phyloP scores from a whole-genome alignment of 1,140 invertebrate genomes.

The Lordiphosa mommai region DNA sequence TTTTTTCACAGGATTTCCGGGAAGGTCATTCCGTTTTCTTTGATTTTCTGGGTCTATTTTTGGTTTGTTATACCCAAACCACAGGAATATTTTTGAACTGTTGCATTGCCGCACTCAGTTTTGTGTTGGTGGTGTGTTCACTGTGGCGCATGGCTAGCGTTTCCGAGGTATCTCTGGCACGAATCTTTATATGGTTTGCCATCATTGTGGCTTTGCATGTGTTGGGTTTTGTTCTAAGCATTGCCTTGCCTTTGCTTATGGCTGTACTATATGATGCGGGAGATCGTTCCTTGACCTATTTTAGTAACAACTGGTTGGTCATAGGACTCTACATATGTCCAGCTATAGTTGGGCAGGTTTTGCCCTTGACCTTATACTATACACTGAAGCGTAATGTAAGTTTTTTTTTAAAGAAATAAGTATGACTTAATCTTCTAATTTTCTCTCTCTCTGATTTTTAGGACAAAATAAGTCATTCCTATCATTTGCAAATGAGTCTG shows the following conservation, averaged over 20 bases:
- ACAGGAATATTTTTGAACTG: slow-evolving; percentile 82
- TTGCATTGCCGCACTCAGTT: slow-evolving; percentile 80
- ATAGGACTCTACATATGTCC: slow-evolving; percentile 83
- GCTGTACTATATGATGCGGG: slow-evolving; percentile 79
- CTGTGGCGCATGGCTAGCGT: slow-evolving; percentile 50
- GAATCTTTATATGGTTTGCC: slow-evolving; percentile 44
- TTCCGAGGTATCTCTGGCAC: slow-evolving; percentile 30
- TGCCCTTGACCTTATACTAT: slow-evolving; percentile 76
- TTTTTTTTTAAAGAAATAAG: not conserved
- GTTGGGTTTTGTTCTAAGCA: slow-evolving; percentile 71
- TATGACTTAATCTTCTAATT: not conserved
- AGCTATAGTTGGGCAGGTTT: slow-evolving; percentile 76
- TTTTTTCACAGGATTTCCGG: slow-evolving; percentile 64
- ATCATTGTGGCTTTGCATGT: slow-evolving; percentile 57
- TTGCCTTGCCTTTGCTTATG: slow-evolving; percentile 80
- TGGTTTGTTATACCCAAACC: slow-evolving; percentile 83
- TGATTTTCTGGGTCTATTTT: slow-evolving; percentile 88
- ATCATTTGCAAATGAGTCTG: slow-evolving; percentile 61
- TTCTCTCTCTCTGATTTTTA: slow-evolving; percentile 1
- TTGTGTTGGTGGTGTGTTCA: slow-evolving; percentile 75
- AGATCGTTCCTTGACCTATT: slow-evolving; percentile 85
- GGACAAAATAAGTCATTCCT: slow-evolving; percentile 51
- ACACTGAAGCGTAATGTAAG: slow-evolving; percentile 71
- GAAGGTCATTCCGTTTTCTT: slow-evolving; percentile 87
- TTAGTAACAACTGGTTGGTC: slow-evolving; percentile 83